Conservation (phyloP, 2,888 invertebrate genomes). For the Lepidonotus clava region DNA sequence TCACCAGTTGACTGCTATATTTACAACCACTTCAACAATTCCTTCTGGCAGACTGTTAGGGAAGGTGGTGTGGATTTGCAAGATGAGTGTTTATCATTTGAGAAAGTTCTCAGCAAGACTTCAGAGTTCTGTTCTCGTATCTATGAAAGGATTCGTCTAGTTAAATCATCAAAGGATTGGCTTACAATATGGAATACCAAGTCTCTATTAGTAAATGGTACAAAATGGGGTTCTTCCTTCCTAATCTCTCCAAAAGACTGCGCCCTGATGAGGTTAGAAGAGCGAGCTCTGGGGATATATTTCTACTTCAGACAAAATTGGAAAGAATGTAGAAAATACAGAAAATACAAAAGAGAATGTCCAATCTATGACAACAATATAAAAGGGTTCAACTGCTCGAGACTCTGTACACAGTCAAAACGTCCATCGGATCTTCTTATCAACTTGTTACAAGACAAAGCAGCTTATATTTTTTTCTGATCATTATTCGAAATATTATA, state of each 20-base stretch:
- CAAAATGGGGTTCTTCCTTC: background rate
- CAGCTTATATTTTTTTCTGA: background rate
- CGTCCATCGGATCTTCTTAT: background rate
- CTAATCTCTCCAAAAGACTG: background rate
- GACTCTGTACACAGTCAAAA: background rate
- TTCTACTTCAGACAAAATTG: conserved; percentile 18
- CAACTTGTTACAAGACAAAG: background rate
- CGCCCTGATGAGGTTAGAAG: background rate
- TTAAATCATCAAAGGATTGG: background rate
- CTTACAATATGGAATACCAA: background rate
- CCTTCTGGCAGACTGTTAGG: background rate
- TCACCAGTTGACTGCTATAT: background rate
- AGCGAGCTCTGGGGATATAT: background rate
- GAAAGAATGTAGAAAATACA: background rate
- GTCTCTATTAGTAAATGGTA: background rate
- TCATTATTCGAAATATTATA: too few species aligned
- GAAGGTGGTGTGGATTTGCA: background rate
- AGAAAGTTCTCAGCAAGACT: background rate
- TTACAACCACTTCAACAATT: background rate
- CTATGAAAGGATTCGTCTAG: background rate
- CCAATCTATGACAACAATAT: background rate
- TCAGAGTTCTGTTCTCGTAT: background rate
- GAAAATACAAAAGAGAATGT: background rate
- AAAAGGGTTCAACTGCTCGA: background rate
- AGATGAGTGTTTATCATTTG: background rate